Percentiles rank a stretch among this genome's conserved stretches.
Evolutionary conservation across 2,888 invertebrate species (phyloP).

Genomic region (Boloria euphrosyne): DNA sequence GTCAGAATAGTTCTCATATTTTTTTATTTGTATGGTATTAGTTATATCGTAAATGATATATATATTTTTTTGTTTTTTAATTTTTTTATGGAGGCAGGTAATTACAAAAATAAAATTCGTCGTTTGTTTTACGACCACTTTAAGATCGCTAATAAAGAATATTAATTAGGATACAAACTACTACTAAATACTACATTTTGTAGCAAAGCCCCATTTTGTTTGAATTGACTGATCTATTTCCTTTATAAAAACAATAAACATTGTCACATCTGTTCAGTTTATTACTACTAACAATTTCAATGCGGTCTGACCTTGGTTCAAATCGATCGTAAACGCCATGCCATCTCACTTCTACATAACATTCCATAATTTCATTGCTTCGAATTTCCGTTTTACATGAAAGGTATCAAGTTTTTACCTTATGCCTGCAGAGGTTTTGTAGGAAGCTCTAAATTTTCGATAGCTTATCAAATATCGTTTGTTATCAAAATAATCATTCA

Average conservation of each 20-base stretch:
- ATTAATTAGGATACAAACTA: too few relatives aligned
- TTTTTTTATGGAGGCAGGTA: too few relatives aligned
- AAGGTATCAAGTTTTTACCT: conserved; percentile 7
- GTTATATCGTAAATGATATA: too few relatives aligned
- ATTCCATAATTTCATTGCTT: conserved; percentile 37
- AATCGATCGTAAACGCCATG: conserved; percentile 44
- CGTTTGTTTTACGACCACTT: too few relatives aligned
- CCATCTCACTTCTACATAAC: conserved; percentile 40
- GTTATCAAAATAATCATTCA: not conserved
- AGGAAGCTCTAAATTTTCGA: not conserved
- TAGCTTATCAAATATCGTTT: not conserved
- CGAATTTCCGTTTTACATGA: conserved; percentile 31
- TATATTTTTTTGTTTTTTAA: too few relatives aligned
- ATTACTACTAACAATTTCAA: conserved; percentile 28
- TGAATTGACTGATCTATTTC: not conserved
- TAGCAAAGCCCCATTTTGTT: too few relatives aligned
- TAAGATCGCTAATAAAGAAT: too few relatives aligned
- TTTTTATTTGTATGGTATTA: too few relatives aligned
- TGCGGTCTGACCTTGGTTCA: conserved; percentile 42
- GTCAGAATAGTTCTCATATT: too few relatives aligned
- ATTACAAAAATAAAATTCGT: too few relatives aligned
- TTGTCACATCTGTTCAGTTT: conserved; percentile 20
- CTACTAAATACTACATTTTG: too few relatives aligned
- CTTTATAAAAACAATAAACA: not conserved
- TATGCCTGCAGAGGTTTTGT: not conserved